A percentile compares a stretch with the other conserved stretches of the same genome.
Evolutionary conservation across 2,113 vertebrate species (phyloP).

Genomic region (Tonatia bakeri): DNA sequence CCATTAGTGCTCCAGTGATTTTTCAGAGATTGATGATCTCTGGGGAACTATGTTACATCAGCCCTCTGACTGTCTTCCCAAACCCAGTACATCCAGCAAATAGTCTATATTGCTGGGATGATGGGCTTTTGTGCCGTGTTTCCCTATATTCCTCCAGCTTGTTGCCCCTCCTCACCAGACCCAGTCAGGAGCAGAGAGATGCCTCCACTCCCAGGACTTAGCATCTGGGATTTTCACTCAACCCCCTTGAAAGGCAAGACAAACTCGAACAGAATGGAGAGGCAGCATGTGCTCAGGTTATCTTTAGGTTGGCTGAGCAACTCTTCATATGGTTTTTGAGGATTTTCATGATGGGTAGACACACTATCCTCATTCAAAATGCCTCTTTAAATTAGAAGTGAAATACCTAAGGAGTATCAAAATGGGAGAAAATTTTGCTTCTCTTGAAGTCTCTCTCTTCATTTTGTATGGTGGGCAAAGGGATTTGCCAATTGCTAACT

Average conservation of each 20-base stretch:
- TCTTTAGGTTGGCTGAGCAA: background rate
- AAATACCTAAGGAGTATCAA: background rate
- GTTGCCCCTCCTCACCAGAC: background rate
- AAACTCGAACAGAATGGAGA: background rate
- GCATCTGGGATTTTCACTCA: background rate
- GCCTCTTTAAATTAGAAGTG: slow-evolving; percentile 10
- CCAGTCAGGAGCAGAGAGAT: background rate
- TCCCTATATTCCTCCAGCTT: background rate
- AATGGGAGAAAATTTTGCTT: background rate
- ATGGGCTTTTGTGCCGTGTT: background rate
- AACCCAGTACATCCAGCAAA: background rate
- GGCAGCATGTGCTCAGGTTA: background rate
- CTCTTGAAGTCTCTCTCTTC: background rate
- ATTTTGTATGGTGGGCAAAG: background rate
- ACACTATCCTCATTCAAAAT: background rate
- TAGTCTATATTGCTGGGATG: background rate
- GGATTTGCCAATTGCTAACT: background rate
- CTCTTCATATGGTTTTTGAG: background rate
- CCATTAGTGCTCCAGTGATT: background rate
- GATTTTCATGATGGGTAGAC: background rate
- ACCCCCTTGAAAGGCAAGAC: background rate
- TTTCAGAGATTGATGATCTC: background rate
- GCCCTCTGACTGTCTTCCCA: background rate
- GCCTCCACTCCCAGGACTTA: background rate
- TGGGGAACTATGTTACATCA: background rate